Evolutionary conservation across 2,113 vertebrate genomes (phyloP).

Genomic region (Lamprotornis superbus): DNA sequence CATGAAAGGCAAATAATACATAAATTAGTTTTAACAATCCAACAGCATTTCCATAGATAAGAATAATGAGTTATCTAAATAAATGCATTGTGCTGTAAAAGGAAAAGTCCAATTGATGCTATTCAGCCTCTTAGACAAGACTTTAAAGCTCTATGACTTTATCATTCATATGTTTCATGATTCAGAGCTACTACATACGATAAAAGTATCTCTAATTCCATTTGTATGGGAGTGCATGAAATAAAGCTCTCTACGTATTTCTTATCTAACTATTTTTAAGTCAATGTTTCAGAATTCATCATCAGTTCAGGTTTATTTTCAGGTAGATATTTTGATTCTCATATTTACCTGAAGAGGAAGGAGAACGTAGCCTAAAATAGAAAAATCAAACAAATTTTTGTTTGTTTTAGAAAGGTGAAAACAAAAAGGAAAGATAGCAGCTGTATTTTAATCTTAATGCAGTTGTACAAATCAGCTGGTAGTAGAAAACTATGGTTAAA

Average conservation of each 20-base stretch:
- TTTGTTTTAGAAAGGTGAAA: neutral
- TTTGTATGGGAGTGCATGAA: neutral
- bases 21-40: neutral
- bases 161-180: neutral
- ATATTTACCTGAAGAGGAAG: neutral
- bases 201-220: neutral
- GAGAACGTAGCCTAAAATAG: accelerated
- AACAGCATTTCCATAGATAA: neutral
- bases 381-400: neutral
- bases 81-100: neutral
- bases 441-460: neutral
- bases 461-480: neutral
- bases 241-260: neutral
- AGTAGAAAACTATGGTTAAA: neutral
- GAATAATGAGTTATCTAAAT: neutral
- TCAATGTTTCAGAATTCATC: neutral
- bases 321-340: neutral
- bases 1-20: neutral
- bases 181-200: neutral
- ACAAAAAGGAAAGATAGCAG: neutral
- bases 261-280: neutral
- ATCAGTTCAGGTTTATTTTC: neutral
- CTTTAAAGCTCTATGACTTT: neutral
- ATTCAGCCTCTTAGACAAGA: neutral
- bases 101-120: neutral